These are phyloP conservation scores for Acanthurus leucopareius DNA, from an alignment of 2,797 vertebrate species.

Conservation along the genomic window DNA sequence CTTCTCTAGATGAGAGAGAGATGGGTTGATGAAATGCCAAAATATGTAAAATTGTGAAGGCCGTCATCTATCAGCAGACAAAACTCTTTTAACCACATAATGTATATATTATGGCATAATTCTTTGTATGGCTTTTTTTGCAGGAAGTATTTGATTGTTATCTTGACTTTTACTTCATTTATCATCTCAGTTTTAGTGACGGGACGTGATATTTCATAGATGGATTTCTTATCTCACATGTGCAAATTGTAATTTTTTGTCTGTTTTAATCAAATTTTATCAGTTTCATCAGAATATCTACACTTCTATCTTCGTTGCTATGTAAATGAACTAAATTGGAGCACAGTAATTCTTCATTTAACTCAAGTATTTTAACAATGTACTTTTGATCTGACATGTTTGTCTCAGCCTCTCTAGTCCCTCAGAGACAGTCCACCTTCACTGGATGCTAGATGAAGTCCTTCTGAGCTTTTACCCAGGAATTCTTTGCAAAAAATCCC, in stretches of 20 bases:
- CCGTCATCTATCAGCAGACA: slow-evolving; percentile 52
- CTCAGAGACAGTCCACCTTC: neutral
- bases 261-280: slow-evolving; percentile 37
- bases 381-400: slow-evolving; percentile 1
- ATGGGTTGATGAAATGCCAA: slow-evolving; percentile 42
- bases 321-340: slow-evolving; percentile 29
- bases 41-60: slow-evolving; percentile 46
- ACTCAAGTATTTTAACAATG: neutral
- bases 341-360: neutral
- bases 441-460: neutral
- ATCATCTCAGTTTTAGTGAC: slow-evolving; percentile 6
- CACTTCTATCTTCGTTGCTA: slow-evolving; percentile 19
- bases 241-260: slow-evolving; percentile 23
- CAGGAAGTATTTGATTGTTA: slow-evolving; percentile 24
- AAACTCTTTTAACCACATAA: slow-evolving; percentile 12
- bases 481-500: neutral
- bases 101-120: neutral
- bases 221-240: slow-evolving; percentile 22
- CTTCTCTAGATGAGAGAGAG: slow-evolving; percentile 25
- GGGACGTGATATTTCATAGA: slow-evolving; percentile 22
- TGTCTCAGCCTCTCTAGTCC: neutral
- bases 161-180: slow-evolving; percentile 31
- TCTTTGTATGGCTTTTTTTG: slow-evolving; percentile 8
- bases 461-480: slow-evolving; percentile 5
- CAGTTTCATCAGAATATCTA: slow-evolving; percentile 20